Evolutionary conservation across 2,113 vertebrate species (phyloP), one percentile per base, ranked within the genome.

Genomic region (Phrynocephalus versicolor): DNA sequence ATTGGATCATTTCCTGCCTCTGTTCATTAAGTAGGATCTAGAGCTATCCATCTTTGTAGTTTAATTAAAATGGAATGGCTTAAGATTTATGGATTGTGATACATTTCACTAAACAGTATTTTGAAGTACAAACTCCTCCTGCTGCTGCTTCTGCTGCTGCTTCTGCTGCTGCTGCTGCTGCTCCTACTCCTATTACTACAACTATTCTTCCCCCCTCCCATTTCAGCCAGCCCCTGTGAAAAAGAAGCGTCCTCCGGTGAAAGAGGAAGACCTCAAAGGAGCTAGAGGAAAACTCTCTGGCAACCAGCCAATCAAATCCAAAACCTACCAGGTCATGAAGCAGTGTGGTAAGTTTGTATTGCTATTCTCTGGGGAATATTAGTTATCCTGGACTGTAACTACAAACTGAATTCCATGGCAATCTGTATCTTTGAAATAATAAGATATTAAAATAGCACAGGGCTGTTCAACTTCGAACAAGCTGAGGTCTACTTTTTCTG

Each of bases 311-410:
- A 97, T 98, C 90, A 98, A 98, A 95, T 99, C 98, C 88, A 99
- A 99, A 94, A 99, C 99, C 57, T 99, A 99, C 94, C 98, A 99
- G 95, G 98, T 99, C 94, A 98, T 99, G 97, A 95, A 91, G 82
- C 96, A 99, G 85, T 99, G 98, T 80, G 99, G 99, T 99, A 90
- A 97, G 96, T 14, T 1, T 39, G 19, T 95, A 19, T 64, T 30
- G 19, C 15, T 15, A 6, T 27, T 37, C 55, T 21, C 12, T n/a
- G 58, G 16, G 33, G 83, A 81, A 72, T 0, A 0, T 83, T 27
- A 80, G 23, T 57, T n/a, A 7, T 25, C 79, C 80, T 57, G 57
- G 72, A 79, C n/a, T 70, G 30, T 64, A 88, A 41, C 15, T 13
- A 3, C 81, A 82, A 62, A 37, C n/a, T 62, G 7, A 79, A 16